Evolutionary conservation across 2,113 vertebrate genomes (phyloP).

Genomic region (Myrmecobius fasciatus): DNA sequence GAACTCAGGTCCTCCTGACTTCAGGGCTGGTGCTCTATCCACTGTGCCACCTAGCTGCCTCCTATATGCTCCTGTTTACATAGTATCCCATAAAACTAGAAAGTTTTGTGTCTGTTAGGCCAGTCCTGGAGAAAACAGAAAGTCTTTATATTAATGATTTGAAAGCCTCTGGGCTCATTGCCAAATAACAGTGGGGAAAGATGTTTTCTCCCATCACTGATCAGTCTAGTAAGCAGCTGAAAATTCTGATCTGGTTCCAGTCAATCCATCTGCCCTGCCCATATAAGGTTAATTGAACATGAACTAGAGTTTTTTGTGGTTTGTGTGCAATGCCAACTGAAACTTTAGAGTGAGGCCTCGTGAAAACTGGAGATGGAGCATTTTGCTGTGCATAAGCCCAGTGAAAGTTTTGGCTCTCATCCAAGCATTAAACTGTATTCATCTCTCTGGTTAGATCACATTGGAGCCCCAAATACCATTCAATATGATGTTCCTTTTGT

Average conservation of each 20-base stretch:
- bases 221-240: background rate
- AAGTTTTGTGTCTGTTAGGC: background rate
- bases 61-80: background rate
- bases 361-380: background rate
- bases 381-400: background rate
- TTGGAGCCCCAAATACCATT: background rate
- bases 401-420: constrained; percentile 28
- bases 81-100: background rate
- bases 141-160: background rate
- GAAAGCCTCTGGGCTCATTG: background rate
- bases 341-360: constrained; percentile 16
- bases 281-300: constrained; percentile 31
- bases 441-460: constrained; percentile 1
- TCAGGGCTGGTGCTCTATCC: too few relatives aligned
- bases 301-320: constrained; percentile 44
- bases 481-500: background rate
- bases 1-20: too few relatives aligned
- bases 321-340: constrained; percentile 42
- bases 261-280: background rate
- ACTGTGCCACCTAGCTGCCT: too few relatives aligned
- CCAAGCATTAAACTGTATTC: background rate
- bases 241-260: constrained; percentile 2
- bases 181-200: background rate
- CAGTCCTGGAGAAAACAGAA: background rate
- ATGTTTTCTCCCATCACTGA: background rate